A percentile compares a stretch with the other conserved stretches of the same genome.
Conservation (phyloP, 1,140 invertebrate species). For the Oscheius sp. region DNA sequence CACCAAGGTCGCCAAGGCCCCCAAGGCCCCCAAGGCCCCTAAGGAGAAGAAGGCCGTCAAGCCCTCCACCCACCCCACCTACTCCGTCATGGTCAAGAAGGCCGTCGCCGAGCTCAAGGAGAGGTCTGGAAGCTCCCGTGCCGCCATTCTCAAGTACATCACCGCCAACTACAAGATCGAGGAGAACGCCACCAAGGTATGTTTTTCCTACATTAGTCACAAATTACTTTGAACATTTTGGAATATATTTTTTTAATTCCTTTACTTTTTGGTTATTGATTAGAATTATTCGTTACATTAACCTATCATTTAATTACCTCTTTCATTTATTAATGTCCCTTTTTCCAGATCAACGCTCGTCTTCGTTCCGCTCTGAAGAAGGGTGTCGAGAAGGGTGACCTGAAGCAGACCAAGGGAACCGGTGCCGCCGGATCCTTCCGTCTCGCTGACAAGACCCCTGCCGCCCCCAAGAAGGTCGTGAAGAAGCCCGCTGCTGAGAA, state of each 20-base stretch:
- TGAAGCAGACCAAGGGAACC: slow-evolving; percentile 61
- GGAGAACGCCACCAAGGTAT: slow-evolving; percentile 42
- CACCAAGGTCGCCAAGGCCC: slow-evolving; percentile 43
- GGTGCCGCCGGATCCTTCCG: slow-evolving; percentile 62
- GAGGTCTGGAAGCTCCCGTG: slow-evolving; percentile 52
- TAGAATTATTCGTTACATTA: no score
- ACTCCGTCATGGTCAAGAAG: slow-evolving; percentile 26
- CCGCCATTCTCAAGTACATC: slow-evolving; percentile 62
- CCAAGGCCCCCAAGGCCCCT: slow-evolving; percentile 17
- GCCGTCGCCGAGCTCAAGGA: slow-evolving; percentile 43
- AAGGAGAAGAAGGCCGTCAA: not conserved
- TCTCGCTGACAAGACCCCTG: slow-evolving; percentile 44
- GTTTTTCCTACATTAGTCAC: not conserved
- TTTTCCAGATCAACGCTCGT: slow-evolving; percentile 49
- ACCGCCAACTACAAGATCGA: slow-evolving; percentile 61
- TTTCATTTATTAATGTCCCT: not conserved
- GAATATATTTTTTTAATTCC: no score
- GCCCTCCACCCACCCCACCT: slow-evolving; percentile 32
- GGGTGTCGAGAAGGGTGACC: slow-evolving; percentile 49
- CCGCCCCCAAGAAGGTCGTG: slow-evolving; percentile 39
- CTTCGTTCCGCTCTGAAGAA: slow-evolving; percentile 56
- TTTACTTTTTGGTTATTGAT: no score
- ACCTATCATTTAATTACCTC: no score
- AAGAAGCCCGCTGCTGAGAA: slow-evolving; percentile 21
- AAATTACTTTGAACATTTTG: not conserved